phyloP scores from a whole-genome alignment of 1,140 invertebrate genomes.

The Mylabris phalerata region DNA sequence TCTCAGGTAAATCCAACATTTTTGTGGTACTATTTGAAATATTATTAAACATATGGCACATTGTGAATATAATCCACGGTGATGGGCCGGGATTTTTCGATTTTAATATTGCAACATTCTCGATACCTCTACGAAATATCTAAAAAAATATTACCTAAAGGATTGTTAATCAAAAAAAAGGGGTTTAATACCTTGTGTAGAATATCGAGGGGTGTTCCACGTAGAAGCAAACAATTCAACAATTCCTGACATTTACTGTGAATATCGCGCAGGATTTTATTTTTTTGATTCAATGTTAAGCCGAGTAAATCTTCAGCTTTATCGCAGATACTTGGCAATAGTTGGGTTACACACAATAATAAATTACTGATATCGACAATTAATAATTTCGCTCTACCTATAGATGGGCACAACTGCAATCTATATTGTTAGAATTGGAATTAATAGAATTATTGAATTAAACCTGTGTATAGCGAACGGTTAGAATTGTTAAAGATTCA shows the following conservation, averaged over 20 bases:
- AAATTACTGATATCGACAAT: conserved; percentile 68
- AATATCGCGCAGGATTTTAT: conserved; percentile 62
- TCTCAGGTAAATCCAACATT: conserved; percentile 47
- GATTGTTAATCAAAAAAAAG: too few relatives aligned
- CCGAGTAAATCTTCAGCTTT: conserved; percentile 57
- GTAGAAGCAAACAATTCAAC: conserved; percentile 59
- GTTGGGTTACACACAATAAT: conserved; percentile 59
- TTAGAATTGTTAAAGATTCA: conserved; percentile 68
- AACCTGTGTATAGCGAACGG: conserved; percentile 67
- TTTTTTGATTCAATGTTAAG: conserved; percentile 47
- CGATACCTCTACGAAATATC: conserved; percentile 52
- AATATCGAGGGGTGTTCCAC: conserved; percentile 61
- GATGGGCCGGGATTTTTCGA: conserved; percentile 46
- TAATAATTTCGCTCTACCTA: conserved; percentile 52
- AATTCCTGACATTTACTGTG: conserved; percentile 72
- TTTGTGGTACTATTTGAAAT: conserved; percentile 42
- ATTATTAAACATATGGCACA: conserved; percentile 53
- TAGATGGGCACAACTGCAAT: conserved; percentile 49
- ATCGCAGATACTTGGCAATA: conserved; percentile 57
- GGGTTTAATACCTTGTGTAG: conserved; percentile 57
- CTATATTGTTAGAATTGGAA: conserved; percentile 31
- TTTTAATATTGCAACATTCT: conserved; percentile 48
- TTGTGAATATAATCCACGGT: conserved; percentile 60
- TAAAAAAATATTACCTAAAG: conserved; percentile 26
- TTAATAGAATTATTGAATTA: conserved; percentile 2